A percentile compares a stretch with the other conserved stretches of the same genome.
Conservation (phyloP, 2,888 invertebrate species). For the Hyposoter didymator region DNA sequence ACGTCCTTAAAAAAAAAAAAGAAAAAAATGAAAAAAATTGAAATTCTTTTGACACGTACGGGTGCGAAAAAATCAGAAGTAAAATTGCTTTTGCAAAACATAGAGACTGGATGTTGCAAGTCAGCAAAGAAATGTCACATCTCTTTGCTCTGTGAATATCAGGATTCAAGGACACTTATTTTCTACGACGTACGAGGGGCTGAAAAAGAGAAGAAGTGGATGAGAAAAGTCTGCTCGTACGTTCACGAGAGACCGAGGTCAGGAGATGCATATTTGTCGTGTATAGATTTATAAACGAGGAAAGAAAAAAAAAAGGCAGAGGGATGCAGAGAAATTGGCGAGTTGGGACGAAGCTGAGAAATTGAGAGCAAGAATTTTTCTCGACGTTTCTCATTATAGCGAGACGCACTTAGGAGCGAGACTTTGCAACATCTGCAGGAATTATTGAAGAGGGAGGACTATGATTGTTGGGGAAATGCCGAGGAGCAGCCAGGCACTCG, state of each 20-base stretch:
- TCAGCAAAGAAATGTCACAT: background rate
- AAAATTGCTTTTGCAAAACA: too few species aligned
- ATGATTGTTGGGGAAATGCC: conserved; percentile 52
- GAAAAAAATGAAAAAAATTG: too few species aligned
- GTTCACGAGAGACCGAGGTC: background rate
- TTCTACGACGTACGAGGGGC: too few species aligned
- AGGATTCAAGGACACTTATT: background rate
- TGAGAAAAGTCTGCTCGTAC: conserved; percentile 30
- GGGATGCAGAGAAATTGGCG: background rate
- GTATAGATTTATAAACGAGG: background rate
- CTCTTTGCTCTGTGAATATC: background rate
- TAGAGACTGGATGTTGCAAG: too few species aligned
- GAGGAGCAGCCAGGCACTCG: conserved; percentile 11
- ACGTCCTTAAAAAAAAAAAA: too few species aligned
- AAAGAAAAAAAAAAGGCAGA: background rate
- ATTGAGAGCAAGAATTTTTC: conserved; percentile 54
- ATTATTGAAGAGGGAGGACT: conserved; percentile 12
- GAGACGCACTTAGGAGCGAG: conserved; percentile 47
- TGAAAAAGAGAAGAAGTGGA: conserved; percentile 10
- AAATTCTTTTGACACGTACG: too few species aligned
- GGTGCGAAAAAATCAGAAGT: too few species aligned
- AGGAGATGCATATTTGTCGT: background rate
- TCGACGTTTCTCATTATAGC: conserved; percentile 63
- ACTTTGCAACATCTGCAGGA: conserved; percentile 40
- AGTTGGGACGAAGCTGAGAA: conserved; percentile 31